Conservation (phyloP, 1,140 invertebrate species). For the Drosophila truncata region DNA sequence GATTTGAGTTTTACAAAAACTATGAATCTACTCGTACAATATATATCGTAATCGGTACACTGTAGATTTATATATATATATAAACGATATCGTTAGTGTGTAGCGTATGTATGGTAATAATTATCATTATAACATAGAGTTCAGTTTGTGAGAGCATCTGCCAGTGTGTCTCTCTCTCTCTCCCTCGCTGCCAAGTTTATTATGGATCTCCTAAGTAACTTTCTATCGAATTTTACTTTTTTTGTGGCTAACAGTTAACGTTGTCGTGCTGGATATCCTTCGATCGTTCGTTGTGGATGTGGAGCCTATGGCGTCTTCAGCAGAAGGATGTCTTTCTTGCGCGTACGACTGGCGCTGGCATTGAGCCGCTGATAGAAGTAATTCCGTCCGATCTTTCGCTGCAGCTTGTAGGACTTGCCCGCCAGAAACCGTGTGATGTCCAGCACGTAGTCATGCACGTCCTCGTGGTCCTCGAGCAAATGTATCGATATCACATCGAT, state of each 20-base stretch:
- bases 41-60: constrained; percentile 70
- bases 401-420: constrained; percentile 80
- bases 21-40: constrained; percentile 66
- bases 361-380: constrained; percentile 84
- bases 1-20: constrained; percentile 58
- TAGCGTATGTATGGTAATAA: constrained; percentile 72
- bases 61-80: constrained; percentile 50
- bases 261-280: constrained; percentile 24
- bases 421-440: constrained; percentile 81
- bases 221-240: constrained; percentile 33
- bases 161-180: constrained; percentile 19
- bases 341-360: constrained; percentile 72
- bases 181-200: constrained; percentile 17
- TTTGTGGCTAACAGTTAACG: constrained; percentile 54
- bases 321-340: constrained; percentile 83
- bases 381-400: constrained; percentile 79
- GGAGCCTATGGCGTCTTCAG: constrained; percentile 71
- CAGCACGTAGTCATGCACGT: constrained; percentile 76
- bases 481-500: constrained; percentile 86
- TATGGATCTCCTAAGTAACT: constrained; percentile 42
- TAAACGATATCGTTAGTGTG: constrained; percentile 53
- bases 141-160: constrained; percentile 51
- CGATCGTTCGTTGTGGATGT: constrained; percentile 36
- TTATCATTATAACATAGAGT: constrained; percentile 80
- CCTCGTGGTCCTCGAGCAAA: constrained; percentile 81